Percentiles rank a stretch among this genome's conserved stretches.
Conservation (phyloP, 2,888 invertebrate species). For the Drosophila setosimentum region DNA sequence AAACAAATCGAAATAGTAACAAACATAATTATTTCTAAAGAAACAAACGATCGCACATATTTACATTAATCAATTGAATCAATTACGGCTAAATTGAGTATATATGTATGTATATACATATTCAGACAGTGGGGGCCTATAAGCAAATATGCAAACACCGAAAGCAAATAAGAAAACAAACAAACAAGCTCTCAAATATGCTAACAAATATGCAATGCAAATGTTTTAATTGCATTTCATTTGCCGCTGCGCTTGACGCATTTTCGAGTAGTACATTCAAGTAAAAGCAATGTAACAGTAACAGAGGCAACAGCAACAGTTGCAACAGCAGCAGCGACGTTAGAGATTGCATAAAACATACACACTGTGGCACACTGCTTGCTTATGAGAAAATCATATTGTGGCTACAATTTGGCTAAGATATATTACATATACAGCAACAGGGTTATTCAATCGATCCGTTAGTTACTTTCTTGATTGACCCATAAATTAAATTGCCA, state of each 20-base stretch:
- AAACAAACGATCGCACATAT: constrained; percentile 39
- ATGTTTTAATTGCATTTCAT: constrained; percentile 76
- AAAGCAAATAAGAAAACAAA: constrained; percentile 16
- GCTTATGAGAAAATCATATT: constrained; percentile 7
- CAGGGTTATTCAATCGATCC: neutral
- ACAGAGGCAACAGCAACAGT: constrained; percentile 19
- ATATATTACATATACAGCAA: constrained; percentile 9
- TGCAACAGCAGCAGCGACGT: constrained; percentile 8
- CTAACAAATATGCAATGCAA: constrained; percentile 68
- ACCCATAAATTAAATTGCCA: constrained; percentile 18
- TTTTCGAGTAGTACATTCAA: constrained; percentile 34
- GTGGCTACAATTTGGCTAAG: constrained; percentile 7
- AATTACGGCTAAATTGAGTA: constrained; percentile 43
- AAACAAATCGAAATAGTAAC: constrained; percentile 38
- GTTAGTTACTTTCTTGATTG: constrained; percentile 16
- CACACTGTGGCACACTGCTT: constrained; percentile 51
- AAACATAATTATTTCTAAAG: constrained; percentile 52
- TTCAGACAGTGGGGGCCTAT: constrained; percentile 15
- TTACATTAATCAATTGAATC: constrained; percentile 68
- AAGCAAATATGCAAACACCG: constrained; percentile 34
- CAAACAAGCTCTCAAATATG: constrained; percentile 32
- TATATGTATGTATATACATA: constrained; percentile 16
- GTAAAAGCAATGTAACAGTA: constrained; percentile 31
- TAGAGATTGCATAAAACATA: constrained; percentile 67
- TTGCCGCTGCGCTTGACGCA: constrained; percentile 48